Base-by-base conservation (phyloP, 2,113 vertebrate genomes). In the Taurulus bubalis region DNA sequence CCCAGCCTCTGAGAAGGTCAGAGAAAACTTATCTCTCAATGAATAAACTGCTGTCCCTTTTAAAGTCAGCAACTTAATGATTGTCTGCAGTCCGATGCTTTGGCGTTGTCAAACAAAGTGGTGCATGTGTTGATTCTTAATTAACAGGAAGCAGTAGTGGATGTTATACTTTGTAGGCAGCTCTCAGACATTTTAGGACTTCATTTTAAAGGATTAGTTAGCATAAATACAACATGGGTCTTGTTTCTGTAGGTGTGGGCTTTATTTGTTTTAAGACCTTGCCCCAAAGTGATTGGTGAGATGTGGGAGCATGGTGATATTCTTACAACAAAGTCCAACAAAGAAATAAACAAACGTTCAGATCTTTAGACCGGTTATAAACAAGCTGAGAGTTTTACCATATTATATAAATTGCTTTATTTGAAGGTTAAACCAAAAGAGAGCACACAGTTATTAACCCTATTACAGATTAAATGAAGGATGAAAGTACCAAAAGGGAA, bases 21-120 rank as follows among this genome's bases (percentile, higher is more conserved):
- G 90, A 55, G 81, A 92, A 94, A 93, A 90, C 90, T 90, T 91
- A 87, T 91, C 84, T 91, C 88, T 75, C 71, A 86, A 84, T 82
- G 89, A 86, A 92, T 89, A 94, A 95, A 94, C 90, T 87, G 60
- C 32, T 81, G 75, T 69, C 83, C 53, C 78, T 83, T 89, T 90
- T 75, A 87, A 93, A 90, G 83, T 84, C 53, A 42, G 73, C 79
- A 51, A 3, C 38, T 82, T 86, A 87, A 84, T 74, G 71, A 85
- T 73, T 26, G 51, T 80, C 75, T 71, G 47, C 20, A 68, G 79
- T 66, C 76, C 18, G 8, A 14, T 0, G 68, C 67, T 65, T 36
- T 30, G 26, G 34, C 18, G 51, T 68, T 62, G 38, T 64, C 16
- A 49, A 66, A 71, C 20, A 75, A 78, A 74, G 51, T 24, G 51